Evolutionary conservation across 1,140 invertebrate genomes (phyloP).

Genomic region (Camponotus pennsylvanicus): DNA sequence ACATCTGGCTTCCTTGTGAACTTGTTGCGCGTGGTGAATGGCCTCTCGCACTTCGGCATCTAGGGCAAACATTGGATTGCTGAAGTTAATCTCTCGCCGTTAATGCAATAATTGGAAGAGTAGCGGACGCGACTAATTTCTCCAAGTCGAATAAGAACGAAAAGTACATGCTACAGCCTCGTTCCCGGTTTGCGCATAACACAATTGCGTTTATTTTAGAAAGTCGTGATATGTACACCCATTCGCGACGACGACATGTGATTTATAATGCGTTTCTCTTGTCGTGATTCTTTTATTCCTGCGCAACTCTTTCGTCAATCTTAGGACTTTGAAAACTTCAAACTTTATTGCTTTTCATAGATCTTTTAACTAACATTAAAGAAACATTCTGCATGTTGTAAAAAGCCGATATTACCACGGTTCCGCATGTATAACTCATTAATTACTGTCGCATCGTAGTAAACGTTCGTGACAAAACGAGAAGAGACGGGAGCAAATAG

Average conservation of each 20-base stretch:
- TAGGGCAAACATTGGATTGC: slow-evolving; percentile 61
- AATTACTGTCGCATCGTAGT: not conserved
- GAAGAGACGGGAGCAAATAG: not conserved
- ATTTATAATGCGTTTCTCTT: slow-evolving; percentile 4
- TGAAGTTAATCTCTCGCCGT: not conserved
- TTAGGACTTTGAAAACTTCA: slow-evolving; percentile 35
- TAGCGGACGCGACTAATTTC: slow-evolving; percentile 20
- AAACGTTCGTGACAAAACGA: slow-evolving; percentile 11
- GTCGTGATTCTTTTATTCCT: not conserved
- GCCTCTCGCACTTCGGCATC: slow-evolving; percentile 84
- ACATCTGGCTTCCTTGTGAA: slow-evolving; percentile 88
- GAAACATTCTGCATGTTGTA: not conserved
- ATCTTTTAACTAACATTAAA: not conserved
- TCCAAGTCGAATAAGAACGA: not conserved
- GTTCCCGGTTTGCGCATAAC: not conserved
- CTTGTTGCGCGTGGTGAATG: slow-evolving; percentile 87
- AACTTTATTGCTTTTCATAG: slow-evolving; percentile 34
- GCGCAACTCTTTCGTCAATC: slow-evolving; percentile 18
- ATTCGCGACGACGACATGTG: not conserved
- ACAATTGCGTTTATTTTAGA: slow-evolving; percentile 28
- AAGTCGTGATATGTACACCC: not conserved
- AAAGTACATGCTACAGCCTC: not conserved
- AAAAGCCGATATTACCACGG: not conserved
- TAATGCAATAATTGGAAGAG: not conserved
- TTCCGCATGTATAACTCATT: slow-evolving; percentile 27